These are phyloP conservation scores for Drosophila dunni DNA, from an alignment of 1,140 invertebrate genomes.

Conservation along the genomic window DNA sequence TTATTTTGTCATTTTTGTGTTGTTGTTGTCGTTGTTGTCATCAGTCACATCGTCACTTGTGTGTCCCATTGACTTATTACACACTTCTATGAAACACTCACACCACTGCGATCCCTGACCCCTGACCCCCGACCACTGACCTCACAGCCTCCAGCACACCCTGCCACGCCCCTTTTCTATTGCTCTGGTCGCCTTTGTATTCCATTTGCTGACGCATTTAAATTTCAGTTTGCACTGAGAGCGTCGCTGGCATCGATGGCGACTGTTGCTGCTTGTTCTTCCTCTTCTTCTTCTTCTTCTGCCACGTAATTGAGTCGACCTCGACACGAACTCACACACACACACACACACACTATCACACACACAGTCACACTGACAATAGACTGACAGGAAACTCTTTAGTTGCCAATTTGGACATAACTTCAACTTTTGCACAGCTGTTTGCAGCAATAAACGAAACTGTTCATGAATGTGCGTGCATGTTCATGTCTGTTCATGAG, in stretches of 20 bases:
- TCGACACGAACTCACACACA: constrained; percentile 14
- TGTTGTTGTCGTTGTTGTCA: constrained; percentile 39
- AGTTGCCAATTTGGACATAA: constrained; percentile 27
- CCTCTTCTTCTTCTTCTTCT: constrained; percentile 5
- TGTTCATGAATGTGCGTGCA: not conserved
- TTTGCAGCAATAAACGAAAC: constrained; percentile 6
- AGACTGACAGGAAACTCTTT: not conserved
- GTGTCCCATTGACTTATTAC: constrained; percentile 60
- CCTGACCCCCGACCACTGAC: not conserved
- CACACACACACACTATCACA: constrained; percentile 17
- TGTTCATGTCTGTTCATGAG: not conserved
- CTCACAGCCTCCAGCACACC: no score
- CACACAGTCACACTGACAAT: constrained; percentile 7
- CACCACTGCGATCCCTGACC: constrained; percentile 6
- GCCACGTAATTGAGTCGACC: constrained; percentile 45
- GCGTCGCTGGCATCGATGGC: constrained; percentile 48
- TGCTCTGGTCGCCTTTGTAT: constrained; percentile 41
- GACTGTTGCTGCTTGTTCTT: constrained; percentile 43
- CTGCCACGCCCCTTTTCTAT: no score
- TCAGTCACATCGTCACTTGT: constrained; percentile 34
- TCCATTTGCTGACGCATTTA: constrained; percentile 77
- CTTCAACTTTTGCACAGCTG: constrained; percentile 19
- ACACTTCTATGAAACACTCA: constrained; percentile 34
- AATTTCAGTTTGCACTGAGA: constrained; percentile 70
- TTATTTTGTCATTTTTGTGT: constrained; percentile 79